Evolutionary conservation across 1,140 invertebrate genomes (phyloP).

Genomic region (Ephestia elutella): DNA sequence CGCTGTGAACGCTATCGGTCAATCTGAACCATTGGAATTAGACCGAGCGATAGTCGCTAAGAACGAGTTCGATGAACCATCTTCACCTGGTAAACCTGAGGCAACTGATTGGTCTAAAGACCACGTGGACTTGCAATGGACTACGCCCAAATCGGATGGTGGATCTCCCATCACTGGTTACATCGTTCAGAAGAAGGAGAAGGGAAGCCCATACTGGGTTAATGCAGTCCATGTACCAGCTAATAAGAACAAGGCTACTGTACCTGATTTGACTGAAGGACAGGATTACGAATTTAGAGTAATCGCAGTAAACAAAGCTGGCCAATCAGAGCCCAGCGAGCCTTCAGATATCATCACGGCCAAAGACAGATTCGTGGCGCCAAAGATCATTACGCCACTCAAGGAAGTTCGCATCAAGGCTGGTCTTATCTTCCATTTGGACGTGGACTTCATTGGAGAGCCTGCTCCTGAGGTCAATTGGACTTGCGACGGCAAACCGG

Average conservation of each 20-base stretch:
- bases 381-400: slow-evolving; percentile 93
- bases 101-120: slow-evolving; percentile 95
- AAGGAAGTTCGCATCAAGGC: slow-evolving; percentile 92
- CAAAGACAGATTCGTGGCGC: slow-evolving; percentile 90
- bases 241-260: slow-evolving; percentile 84
- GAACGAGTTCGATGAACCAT: slow-evolving; percentile 95
- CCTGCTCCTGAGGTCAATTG: slow-evolving; percentile 90
- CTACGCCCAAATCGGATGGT: slow-evolving; percentile 88
- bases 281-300: slow-evolving; percentile 98
- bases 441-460: slow-evolving; percentile 94
- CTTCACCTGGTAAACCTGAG: slow-evolving; percentile 90
- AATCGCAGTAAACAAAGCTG: slow-evolving; percentile 95
- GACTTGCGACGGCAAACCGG: slow-evolving; percentile 83
- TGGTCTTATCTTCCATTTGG: slow-evolving; percentile 93
- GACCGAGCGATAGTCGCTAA: slow-evolving; percentile 91
- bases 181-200: slow-evolving; percentile 96
- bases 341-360: slow-evolving; percentile 91
- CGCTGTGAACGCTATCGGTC: slow-evolving; percentile 95
- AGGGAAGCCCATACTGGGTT: slow-evolving; percentile 91
- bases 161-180: slow-evolving; percentile 95
- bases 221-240: slow-evolving; percentile 91
- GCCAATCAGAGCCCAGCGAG: slow-evolving; percentile 95
- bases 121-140: slow-evolving; percentile 94
- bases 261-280: slow-evolving; percentile 92
- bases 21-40: slow-evolving; percentile 93